Conservation (phyloP, 2,888 invertebrate genomes). For the Eugnorisma glareosa region DNA sequence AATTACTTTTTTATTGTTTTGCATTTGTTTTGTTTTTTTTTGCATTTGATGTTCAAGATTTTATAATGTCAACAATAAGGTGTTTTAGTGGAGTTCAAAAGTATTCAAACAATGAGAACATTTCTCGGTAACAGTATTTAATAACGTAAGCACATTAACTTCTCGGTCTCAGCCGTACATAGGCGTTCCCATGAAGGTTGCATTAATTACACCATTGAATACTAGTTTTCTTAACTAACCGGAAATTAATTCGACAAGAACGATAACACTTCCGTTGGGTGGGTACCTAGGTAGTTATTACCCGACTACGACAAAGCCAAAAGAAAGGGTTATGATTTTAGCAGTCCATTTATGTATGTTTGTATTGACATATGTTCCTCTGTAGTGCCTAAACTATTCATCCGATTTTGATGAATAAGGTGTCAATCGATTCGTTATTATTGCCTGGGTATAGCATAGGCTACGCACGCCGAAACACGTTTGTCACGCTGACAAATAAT, state of each 20-base stretch:
- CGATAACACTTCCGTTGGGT: constrained; percentile 53
- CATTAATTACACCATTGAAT: constrained; percentile 47
- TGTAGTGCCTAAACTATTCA: no score
- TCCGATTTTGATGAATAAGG: no score
- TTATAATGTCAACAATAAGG: background rate
- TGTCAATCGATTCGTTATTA: no score
- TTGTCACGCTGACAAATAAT: no score
- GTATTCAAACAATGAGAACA: background rate
- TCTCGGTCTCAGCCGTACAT: constrained; percentile 17
- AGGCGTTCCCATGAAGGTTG: constrained; percentile 50
- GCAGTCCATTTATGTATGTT: no score
- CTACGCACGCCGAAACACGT: no score
- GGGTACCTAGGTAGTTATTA: background rate
- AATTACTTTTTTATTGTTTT: background rate
- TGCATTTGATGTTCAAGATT: background rate
- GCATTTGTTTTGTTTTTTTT: background rate
- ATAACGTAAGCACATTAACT: constrained; percentile 29
- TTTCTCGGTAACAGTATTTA: background rate
- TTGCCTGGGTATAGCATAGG: no score
- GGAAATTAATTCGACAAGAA: constrained; percentile 56
- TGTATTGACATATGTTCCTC: no score
- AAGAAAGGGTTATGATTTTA: no score
- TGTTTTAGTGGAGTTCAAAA: background rate
- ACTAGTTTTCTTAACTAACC: constrained; percentile 47
- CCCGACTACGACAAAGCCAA: no score